Percentiles rank a stretch among this genome's conserved stretches.
Evolutionary conservation across 2,797 vertebrate species (phyloP).

Genomic region (Cyprinodon diabolis): DNA sequence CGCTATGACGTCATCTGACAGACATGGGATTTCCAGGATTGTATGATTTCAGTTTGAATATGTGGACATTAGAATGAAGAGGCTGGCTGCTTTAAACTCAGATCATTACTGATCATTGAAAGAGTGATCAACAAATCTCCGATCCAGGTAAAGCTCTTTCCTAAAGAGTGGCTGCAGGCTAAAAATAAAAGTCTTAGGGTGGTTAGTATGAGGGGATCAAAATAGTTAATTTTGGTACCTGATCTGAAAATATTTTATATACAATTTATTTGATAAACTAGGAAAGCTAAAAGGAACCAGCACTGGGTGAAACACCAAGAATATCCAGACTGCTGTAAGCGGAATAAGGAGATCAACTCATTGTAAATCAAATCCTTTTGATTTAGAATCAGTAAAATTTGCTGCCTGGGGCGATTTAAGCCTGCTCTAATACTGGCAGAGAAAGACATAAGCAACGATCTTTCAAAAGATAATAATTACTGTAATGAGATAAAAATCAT

Average conservation of each 20-base stretch:
- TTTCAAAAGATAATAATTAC: neutral
- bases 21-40: neutral
- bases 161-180: neutral
- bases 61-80: neutral
- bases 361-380: neutral
- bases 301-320: neutral
- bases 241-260: neutral
- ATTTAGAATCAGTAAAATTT: neutral
- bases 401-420: neutral
- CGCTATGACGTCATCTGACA: conserved; percentile 86
- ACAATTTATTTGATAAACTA: neutral
- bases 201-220: neutral
- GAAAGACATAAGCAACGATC: neutral
- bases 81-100: neutral
- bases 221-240: neutral
- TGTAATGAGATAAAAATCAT: neutral
- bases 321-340: neutral
- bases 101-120: neutral
- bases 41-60: neutral
- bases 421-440: neutral
- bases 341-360: neutral
- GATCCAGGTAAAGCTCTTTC: neutral
- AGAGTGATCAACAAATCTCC: neutral
- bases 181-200: neutral
- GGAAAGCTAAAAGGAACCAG: neutral